Evolutionary conservation across 2,113 vertebrate species (phyloP).

Genomic region (Siniperca knerii): DNA sequence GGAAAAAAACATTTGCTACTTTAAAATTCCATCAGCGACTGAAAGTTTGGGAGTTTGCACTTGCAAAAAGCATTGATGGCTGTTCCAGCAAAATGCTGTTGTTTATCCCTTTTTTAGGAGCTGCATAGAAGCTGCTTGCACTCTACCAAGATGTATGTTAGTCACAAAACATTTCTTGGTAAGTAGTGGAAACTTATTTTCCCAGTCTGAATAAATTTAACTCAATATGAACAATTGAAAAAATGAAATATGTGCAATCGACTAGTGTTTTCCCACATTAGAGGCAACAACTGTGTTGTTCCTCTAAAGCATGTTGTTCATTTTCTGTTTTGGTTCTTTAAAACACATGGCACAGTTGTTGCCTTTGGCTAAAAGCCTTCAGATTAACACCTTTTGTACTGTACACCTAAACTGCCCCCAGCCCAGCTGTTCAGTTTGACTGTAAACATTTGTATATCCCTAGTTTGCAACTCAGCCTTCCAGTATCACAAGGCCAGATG

Average conservation of each 20-base stretch:
- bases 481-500: slow-evolving; percentile 59
- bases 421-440: slow-evolving; percentile 52
- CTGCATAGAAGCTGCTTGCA: neutral
- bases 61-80: slow-evolving; percentile 25
- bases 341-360: slow-evolving; percentile 21
- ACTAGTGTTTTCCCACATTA: slow-evolving; percentile 5
- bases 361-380: slow-evolving; percentile 22
- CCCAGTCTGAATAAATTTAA: neutral
- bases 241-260: neutral
- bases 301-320: neutral
- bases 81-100: slow-evolving; percentile 29
- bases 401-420: slow-evolving; percentile 28
- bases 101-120: slow-evolving; percentile 4
- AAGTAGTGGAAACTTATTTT: neutral
- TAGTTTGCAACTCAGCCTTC: slow-evolving; percentile 33
- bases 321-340: slow-evolving; percentile 1
- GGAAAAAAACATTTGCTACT: slow-evolving; percentile 2
- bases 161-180: slow-evolving; percentile 12
- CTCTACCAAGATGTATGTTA: slow-evolving; percentile 16
- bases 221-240: neutral
- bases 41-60: slow-evolving; percentile 28
- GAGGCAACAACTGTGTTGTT: slow-evolving; percentile 7
- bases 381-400: slow-evolving; percentile 43
- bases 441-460: slow-evolving; percentile 58
- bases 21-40: slow-evolving; percentile 45